Evolutionary conservation across 2,113 vertebrate genomes (phyloP), one percentile per base, ranked within the genome.

Genomic region (Talpa occidentalis): DNA sequence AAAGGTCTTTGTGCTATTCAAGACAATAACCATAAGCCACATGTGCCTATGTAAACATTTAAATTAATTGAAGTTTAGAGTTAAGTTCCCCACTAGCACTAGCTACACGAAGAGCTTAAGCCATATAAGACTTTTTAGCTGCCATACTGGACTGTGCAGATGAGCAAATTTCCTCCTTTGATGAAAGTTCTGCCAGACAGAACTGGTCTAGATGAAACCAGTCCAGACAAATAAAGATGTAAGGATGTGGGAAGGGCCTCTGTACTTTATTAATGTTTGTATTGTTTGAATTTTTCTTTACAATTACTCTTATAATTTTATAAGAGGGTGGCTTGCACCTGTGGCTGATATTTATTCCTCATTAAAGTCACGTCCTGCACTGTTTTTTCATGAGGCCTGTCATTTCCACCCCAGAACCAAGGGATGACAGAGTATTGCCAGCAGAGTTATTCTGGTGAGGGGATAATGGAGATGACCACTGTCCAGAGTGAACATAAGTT

Each of bases 261-360:
- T 56, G 10, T 67, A 35, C 54, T 93, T 90, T 52, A 35, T 69
- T 77, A 70, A 64, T 40, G 72, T 78, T 74, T 35, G 3, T n/a
- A 30, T 17, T 49, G 44, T 32, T 72, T 84, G 17, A 30, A 73
- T 73, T 77, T 28, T 79, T 72, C 82, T 59, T 83, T 47, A 73
- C 32, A 91, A 37, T 24, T 60, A n/a, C 6, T 64, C 84, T 94
- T 70, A 16, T 26, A 90, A 78, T 69, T 94, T 92, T 92, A 72
- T 5, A 72, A 72, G n/a, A 74, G 52, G 76, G 47, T 37, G 72
- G 24, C 9, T 47, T n/a, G 12, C 15, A 21, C n/a, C 62, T 82
- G 32, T 26, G 32, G 54, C 22, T 21, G 6, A 35, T 44, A 17
- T 69, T 72, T 49, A 85, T 56, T 72, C 30, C 40, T 76, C 47